Conservation (phyloP, 2,888 invertebrate genomes). For the Cephus sareptanus region DNA sequence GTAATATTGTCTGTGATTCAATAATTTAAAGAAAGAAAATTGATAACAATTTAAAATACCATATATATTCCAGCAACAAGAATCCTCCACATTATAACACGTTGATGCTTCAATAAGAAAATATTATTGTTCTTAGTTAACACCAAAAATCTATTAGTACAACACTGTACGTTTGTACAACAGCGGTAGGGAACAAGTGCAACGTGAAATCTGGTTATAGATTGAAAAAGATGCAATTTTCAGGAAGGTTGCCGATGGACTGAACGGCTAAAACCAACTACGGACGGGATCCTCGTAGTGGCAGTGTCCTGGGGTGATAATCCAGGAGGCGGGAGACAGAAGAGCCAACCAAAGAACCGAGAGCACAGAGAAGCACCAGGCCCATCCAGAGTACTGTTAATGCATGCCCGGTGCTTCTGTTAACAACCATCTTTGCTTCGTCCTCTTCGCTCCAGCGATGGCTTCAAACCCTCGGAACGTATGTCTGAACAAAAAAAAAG, state of each 20-base stretch:
- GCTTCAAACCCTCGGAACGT: conserved; percentile 33
- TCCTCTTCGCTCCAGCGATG: conserved; percentile 32
- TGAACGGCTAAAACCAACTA: conserved; percentile 43
- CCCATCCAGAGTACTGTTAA: conserved; percentile 64
- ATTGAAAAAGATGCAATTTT: conserved; percentile 48
- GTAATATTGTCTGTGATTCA: background rate
- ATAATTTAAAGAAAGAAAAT: background rate
- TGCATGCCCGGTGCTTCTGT: conserved; percentile 63
- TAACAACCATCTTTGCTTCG: conserved; percentile 57
- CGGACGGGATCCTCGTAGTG: conserved; percentile 38
- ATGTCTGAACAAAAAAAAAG: background rate
- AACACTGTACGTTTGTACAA: background rate
- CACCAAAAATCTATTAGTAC: background rate
- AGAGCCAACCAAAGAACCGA: conserved; percentile 16
- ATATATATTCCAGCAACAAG: conserved; percentile 55
- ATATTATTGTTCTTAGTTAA: conserved; percentile 4
- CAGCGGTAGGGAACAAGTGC: background rate
- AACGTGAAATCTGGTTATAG: background rate
- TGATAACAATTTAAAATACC: conserved; percentile 35
- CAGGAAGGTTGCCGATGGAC: conserved; percentile 55
- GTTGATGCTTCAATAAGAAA: conserved; percentile 22
- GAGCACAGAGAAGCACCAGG: conserved; percentile 34
- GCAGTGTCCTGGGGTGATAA: conserved; percentile 20
- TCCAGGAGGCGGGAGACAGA: conserved; percentile 25
- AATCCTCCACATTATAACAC: conserved; percentile 54